A percentile compares a stretch with the other conserved stretches of the same genome.
Evolutionary conservation across 2,888 invertebrate genomes (phyloP).

Genomic region (Stenoptilia bipunctidactyla): DNA sequence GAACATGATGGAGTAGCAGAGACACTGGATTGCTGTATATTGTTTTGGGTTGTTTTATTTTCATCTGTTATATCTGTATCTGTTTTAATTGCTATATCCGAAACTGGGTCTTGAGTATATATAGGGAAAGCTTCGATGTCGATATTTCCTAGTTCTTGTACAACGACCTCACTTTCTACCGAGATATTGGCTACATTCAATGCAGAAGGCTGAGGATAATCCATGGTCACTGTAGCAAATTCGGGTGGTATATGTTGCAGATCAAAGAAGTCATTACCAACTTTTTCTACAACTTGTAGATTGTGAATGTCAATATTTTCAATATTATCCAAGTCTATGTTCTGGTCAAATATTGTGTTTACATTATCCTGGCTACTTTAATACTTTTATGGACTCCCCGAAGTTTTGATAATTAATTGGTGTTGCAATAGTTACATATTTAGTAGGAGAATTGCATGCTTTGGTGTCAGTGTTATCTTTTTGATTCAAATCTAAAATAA

Average conservation of each 20-base stretch:
- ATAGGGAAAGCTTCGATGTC: slow-evolving; percentile 10
- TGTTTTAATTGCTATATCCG: too few relatives aligned
- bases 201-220: slow-evolving; percentile 13
- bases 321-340: slow-evolving; percentile 8
- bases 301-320: slow-evolving; percentile 15
- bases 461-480: too few relatives aligned
- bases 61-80: too few relatives aligned
- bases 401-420: too few relatives aligned
- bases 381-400: too few relatives aligned
- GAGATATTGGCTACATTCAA: slow-evolving; percentile 8
- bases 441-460: too few relatives aligned
- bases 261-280: slow-evolving; percentile 16
- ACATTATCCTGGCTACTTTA: too few relatives aligned
- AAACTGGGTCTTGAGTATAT: slow-evolving; percentile 13
- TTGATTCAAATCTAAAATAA: too few relatives aligned
- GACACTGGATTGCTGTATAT: too few relatives aligned
- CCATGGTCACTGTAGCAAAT: slow-evolving; percentile 14
- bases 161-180: slow-evolving; percentile 12
- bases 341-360: slow-evolving; percentile 12
- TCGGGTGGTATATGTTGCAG: slow-evolving; percentile 14
- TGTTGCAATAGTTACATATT: too few relatives aligned
- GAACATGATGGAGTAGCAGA: too few relatives aligned
- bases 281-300: slow-evolving; percentile 16
- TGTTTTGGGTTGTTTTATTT: too few relatives aligned
- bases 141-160: slow-evolving; percentile 13